Conservation (phyloP, 2,113 vertebrate genomes). For the Gopherus evgoodei region DNA sequence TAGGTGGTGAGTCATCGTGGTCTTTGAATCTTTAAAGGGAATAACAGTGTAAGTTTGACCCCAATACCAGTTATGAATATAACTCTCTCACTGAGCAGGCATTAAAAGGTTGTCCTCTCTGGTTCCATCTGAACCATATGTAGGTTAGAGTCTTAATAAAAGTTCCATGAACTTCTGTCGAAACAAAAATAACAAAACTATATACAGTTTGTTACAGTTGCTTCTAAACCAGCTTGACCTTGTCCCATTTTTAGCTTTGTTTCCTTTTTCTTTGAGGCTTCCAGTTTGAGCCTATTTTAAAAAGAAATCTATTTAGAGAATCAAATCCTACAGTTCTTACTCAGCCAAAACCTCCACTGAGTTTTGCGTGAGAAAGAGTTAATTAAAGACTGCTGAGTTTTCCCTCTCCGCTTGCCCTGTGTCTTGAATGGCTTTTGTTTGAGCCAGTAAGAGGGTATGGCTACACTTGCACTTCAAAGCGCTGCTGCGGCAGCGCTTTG, state of each 20-base stretch:
- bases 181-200: constrained; percentile 75
- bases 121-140: constrained; percentile 37
- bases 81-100: constrained; percentile 1
- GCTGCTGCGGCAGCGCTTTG: no score
- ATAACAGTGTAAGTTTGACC: constrained; percentile 1
- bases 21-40: constrained; percentile 17
- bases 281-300: constrained; percentile 46
- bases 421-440: background rate
- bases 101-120: constrained; percentile 48
- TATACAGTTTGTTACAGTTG: constrained; percentile 54
- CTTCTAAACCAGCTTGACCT: constrained; percentile 65
- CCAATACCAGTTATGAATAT: constrained; percentile 29
- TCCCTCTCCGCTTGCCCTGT: background rate
- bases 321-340: constrained; percentile 47
- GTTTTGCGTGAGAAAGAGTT: constrained; percentile 2
- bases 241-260: constrained; percentile 71
- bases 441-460: background rate
- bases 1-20: background rate
- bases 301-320: constrained; percentile 38
- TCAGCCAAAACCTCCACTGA: background rate
- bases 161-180: constrained; percentile 49
- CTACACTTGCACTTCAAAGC: no score
- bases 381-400: constrained; percentile 7
- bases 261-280: constrained; percentile 59
- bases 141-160: constrained; percentile 53